Conservation (phyloP, 2,888 invertebrate genomes). For the Rosalia funebris region DNA sequence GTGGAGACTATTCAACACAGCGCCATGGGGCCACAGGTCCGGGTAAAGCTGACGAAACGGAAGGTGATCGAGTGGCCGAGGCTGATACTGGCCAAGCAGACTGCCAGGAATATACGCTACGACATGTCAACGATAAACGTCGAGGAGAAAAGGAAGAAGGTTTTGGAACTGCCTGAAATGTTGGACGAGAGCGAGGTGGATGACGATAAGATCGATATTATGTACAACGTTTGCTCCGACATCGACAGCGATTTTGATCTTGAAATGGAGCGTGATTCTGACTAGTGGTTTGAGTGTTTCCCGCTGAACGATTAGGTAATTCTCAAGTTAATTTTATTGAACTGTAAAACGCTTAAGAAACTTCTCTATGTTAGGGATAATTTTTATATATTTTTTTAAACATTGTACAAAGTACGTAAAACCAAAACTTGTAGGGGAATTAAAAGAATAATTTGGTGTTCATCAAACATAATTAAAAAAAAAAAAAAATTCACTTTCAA, state of each 20-base stretch:
- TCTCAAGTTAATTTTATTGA: too few species aligned
- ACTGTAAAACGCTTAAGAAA: too few species aligned
- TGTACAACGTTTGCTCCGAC: slow-evolving; percentile 49
- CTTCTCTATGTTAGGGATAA: too few species aligned
- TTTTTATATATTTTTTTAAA: too few species aligned
- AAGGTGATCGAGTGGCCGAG: slow-evolving; percentile 53
- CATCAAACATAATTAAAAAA: too few species aligned
- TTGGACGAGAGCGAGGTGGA: slow-evolving; percentile 37
- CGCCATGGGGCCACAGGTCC: slow-evolving; percentile 49
- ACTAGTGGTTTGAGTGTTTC: too few species aligned
- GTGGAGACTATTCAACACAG: slow-evolving; percentile 50
- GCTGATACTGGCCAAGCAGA: slow-evolving; percentile 49
- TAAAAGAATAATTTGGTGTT: too few species aligned
- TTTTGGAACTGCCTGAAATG: slow-evolving; percentile 45
- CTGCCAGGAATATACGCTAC: slow-evolving; percentile 54
- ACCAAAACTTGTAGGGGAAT: too few species aligned
- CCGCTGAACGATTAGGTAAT: too few species aligned
- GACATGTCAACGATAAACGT: slow-evolving; percentile 46
- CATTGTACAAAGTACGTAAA: too few species aligned
- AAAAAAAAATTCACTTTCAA: too few species aligned
- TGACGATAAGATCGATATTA: slow-evolving; percentile 33
- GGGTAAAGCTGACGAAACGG: slow-evolving; percentile 51
- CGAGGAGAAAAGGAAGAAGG: slow-evolving; percentile 45
- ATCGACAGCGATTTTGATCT: slow-evolving; percentile 51
- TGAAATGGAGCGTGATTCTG: slow-evolving; percentile 41